Base-by-base conservation (phyloP, 2,113 vertebrate genomes). In the Henicopernis longicauda region DNA sequence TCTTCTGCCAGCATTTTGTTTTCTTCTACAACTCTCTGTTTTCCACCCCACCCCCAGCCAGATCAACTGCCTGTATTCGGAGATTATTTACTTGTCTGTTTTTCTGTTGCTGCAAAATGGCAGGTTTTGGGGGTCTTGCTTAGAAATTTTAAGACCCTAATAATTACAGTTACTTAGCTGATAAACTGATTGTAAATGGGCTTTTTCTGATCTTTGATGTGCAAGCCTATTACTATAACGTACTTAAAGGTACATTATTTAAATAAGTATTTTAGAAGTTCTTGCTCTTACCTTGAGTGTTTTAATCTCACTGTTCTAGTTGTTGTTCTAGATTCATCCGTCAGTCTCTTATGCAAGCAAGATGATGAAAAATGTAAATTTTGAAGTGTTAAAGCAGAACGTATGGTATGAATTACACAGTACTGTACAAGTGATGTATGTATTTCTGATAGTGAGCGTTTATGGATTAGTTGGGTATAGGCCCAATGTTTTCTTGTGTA, bases 41-140 rank as follows among this genome's bases (percentile, higher is more conserved):
- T 38, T 29, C 27, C 16, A 29, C 8, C 2, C 20, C 14, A 7
- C 5, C 4, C 8, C 9, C 19, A 4, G 22, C 54, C 18, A 2
- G 2, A 18, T 36, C 31, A 49, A 3, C 42, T 45, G n/a, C 9
- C n/a, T 59, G 2, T 49, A 26, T 44, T 29, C 36, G 62, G 62
- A 54, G 19, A 6, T 52, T 27, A 49, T 23, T 82, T 66, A 57
- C 23, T 16, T 55, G 10, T 16, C 4, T 31, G 27, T 4, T n/a
- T 50, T 88, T 36, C 16, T 32, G 18, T 59, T 61, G 57, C 14
- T 70, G 44, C 74, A 42, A 82, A 59, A 4, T 17, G 2, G 9
- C 44, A 8, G 16, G 7, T 34, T 86, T 55, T 16, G 4, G 21
- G 15, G 6, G 4, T 81, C 50, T 69, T 81, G 4, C 31, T 59